Evolutionary conservation across 1,140 invertebrate genomes (phyloP).

Genomic region (Hycleus phaleratus): DNA sequence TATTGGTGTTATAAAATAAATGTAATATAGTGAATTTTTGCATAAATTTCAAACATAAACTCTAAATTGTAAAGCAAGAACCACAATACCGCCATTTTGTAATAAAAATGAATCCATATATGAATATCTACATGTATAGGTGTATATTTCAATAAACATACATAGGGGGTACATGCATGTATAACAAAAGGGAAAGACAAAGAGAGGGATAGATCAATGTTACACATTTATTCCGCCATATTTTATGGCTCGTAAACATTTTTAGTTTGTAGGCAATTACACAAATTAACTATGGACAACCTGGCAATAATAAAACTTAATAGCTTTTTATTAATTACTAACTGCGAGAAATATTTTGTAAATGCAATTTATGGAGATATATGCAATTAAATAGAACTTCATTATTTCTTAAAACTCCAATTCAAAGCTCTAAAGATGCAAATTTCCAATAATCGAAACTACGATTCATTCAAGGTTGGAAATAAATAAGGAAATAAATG

Average conservation of each 20-base stretch:
- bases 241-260: slow-evolving; percentile 25
- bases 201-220: too few relatives aligned
- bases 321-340: slow-evolving; percentile 24
- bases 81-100: slow-evolving; percentile 19
- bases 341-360: neutral
- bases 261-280: slow-evolving; percentile 25
- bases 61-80: too few relatives aligned
- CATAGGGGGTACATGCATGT: slow-evolving; percentile 22
- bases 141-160: too few relatives aligned
- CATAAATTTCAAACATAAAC: slow-evolving; percentile 22
- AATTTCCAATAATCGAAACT: too few relatives aligned
- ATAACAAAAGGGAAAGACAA: neutral
- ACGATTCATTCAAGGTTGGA: too few relatives aligned
- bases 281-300: slow-evolving; percentile 25
- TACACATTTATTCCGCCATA: slow-evolving; percentile 21
- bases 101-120: slow-evolving; percentile 25
- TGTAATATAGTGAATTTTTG: slow-evolving; percentile 13
- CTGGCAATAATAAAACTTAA: slow-evolving; percentile 19
- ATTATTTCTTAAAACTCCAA: too few relatives aligned
- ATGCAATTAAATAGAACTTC: too few relatives aligned
- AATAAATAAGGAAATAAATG: too few relatives aligned
- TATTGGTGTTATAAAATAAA: too few relatives aligned
- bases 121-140: too few relatives aligned
- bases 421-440: too few relatives aligned
- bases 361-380: too few relatives aligned